Evolutionary conservation across 2,113 vertebrate genomes (phyloP).

Genomic region (Callocephalon fimbriatum): DNA sequence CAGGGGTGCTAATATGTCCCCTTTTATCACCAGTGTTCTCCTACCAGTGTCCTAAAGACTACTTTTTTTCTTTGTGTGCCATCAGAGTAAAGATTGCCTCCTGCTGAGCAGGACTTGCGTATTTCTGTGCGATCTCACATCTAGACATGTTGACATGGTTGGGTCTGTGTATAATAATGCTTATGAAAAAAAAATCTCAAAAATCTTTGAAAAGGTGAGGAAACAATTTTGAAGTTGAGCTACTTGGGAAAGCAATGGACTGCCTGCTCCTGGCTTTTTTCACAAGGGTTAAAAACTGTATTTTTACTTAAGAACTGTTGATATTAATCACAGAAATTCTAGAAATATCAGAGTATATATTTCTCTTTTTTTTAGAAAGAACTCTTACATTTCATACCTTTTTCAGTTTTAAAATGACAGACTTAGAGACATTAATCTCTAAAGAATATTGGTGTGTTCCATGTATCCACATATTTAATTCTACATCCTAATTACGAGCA

Average conservation of each 20-base stretch:
- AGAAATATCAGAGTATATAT: not conserved
- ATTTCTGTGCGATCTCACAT: not conserved
- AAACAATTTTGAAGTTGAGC: not conserved
- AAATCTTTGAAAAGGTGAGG: not conserved
- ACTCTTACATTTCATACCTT: not conserved
- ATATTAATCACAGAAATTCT: not conserved
- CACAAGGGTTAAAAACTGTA: not conserved
- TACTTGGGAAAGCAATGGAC: not conserved
- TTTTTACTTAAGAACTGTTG: not conserved
- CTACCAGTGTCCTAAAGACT: not conserved
- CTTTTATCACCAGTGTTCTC: not conserved
- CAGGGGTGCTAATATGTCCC: not conserved
- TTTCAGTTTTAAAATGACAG: not conserved
- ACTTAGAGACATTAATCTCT: not conserved
- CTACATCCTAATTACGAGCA: not conserved
- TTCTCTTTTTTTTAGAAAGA: not conserved
- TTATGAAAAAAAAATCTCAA: not conserved
- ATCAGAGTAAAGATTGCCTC: not conserved
- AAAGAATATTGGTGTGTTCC: not conserved
- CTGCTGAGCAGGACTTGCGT: not conserved
- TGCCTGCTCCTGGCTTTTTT: not conserved
- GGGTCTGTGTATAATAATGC: rapidly evolving
- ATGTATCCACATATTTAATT: not conserved
- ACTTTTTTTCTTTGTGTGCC: too few relatives aligned
- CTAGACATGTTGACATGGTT: not conserved